These are phyloP conservation scores for Psilanteris sp. DNA, from an alignment of 1,140 invertebrate species.

Conservation along the genomic window DNA sequence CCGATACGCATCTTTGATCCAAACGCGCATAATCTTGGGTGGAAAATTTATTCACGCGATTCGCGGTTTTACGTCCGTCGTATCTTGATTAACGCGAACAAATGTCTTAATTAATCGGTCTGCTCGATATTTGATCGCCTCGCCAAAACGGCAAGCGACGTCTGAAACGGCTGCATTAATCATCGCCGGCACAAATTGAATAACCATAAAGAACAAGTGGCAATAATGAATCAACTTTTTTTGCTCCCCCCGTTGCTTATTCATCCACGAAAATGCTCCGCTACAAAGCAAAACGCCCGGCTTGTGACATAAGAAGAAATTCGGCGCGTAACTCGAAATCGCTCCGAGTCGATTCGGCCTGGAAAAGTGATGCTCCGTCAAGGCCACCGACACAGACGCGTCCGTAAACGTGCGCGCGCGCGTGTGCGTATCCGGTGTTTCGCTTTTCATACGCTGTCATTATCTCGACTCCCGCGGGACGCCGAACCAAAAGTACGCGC, in stretches of 20 bases:
- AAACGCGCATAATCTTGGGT: slow-evolving; percentile 1
- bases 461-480: slow-evolving; percentile 38
- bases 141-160: neutral
- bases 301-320: slow-evolving; percentile 19
- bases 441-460: slow-evolving; percentile 45
- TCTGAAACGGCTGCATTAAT: slow-evolving; percentile 5
- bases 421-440: slow-evolving; percentile 33
- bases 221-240: slow-evolving; percentile 26
- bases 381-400: slow-evolving; percentile 69
- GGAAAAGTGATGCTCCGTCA: slow-evolving; percentile 74
- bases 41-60: slow-evolving; percentile 18
- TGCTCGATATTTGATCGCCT: slow-evolving; percentile 6
- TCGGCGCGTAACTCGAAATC: too few relatives aligned
- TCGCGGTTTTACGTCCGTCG: slow-evolving; percentile 12
- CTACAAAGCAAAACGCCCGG: slow-evolving; percentile 11
- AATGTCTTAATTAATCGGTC: slow-evolving; percentile 31
- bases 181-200: slow-evolving; percentile 11
- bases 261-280: slow-evolving; percentile 10
- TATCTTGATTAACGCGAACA: slow-evolving; percentile 29
- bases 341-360: slow-evolving; percentile 34
- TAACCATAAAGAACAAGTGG: slow-evolving; percentile 22
- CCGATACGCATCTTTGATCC: slow-evolving; percentile 44
- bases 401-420: too few relatives aligned
- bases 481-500: slow-evolving; percentile 18
- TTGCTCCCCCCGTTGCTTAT: neutral